A percentile compares a stretch with the other conserved stretches of the same genome.
Conservation (phyloP, 2,797 vertebrate genomes). For the Urosaurus nigricauda region DNA sequence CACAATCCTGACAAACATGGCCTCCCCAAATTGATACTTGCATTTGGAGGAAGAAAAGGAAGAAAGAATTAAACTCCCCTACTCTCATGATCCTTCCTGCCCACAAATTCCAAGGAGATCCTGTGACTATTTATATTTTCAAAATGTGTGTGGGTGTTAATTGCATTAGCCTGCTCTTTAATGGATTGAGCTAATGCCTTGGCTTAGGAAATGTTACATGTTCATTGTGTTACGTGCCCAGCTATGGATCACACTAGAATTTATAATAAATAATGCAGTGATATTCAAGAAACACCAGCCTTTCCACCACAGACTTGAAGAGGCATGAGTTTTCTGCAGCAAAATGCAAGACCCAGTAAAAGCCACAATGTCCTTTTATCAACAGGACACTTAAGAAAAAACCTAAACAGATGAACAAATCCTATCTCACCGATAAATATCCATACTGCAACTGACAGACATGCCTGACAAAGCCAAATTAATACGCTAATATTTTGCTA, state of each 20-base stretch:
- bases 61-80: neutral
- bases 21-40: neutral
- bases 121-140: neutral
- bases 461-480: conserved; percentile 9
- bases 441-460: conserved; percentile 12
- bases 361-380: neutral
- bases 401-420: neutral
- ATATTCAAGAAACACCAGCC: neutral
- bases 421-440: conserved; percentile 17
- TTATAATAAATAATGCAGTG: neutral
- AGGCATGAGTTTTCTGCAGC: neutral
- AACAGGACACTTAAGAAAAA: neutral
- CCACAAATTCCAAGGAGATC: neutral
- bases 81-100: neutral
- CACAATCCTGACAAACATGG: neutral
- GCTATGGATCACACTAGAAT: neutral
- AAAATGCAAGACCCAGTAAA: neutral
- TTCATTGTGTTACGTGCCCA: neutral
- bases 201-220: neutral
- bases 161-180: neutral
- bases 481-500: conserved; percentile 33
- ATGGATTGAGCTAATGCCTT: neutral
- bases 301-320: neutral
- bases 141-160: neutral
- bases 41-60: neutral